Base-by-base conservation (phyloP, 2,113 vertebrate species). In the Sisor rabdophorus region DNA sequence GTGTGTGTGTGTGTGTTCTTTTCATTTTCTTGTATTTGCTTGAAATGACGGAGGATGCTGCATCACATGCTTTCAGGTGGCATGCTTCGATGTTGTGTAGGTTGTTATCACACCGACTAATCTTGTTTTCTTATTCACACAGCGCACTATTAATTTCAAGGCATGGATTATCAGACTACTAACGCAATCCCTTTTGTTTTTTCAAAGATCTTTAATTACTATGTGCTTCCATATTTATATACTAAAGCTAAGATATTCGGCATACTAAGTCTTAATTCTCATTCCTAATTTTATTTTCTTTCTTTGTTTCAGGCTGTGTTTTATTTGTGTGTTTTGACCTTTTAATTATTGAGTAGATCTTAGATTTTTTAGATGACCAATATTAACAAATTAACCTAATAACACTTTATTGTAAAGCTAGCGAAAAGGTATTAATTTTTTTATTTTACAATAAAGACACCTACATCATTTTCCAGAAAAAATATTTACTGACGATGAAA, bases 111-210 rank as follows among this genome's bases (percentile, higher is more conserved):
- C 71, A 81, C 63, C 73, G 82, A 86, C 86, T 84, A 87, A 83
- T 69, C 40, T 79, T 30, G 71, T 71, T 77, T 32, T 10, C 50
- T 17, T 4, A 71, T 80, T 79, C 85, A 78, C 80, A 79, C 74
- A 81, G 80, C 77, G 74, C 78, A 83, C 24, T 56, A 80, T 90
- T 80, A 87, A 78, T 90, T 91, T 86, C 89, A 89, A 89, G 86
- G 75, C 77, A 75, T 83, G 88, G 86, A 87, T 50, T 52, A 20
- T 69, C 61, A 47, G n/a, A 16, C 63, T 67, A 67, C 47, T 65
- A 36, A 40, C n/a, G n/a, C 47, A 67, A 67, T 67, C 40, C 64
- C 24, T 24, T 67, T 67, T 54, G 26, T 32, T 24, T 54, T 40
- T 72, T 22, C 44, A 36, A n/a, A 19, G 44, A 24, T 75, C 59